phyloP scores from a whole-genome alignment of 2,888 invertebrate genomes.

The Phragmatobia fuliginosa region DNA sequence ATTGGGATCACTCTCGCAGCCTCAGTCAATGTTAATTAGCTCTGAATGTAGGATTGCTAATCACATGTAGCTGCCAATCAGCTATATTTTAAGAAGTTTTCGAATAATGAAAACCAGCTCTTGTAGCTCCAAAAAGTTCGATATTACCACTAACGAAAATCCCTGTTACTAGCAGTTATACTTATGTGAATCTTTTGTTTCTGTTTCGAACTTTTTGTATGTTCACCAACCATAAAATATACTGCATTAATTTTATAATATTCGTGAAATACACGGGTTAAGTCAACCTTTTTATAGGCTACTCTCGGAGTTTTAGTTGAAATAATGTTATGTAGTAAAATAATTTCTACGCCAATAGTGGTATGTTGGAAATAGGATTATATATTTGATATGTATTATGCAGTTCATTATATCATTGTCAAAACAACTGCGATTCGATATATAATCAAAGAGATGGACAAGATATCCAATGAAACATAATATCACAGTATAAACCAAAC shows the following conservation, averaged over 20 bases:
- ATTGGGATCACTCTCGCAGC: background rate
- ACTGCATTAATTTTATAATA: background rate
- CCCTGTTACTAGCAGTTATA: background rate
- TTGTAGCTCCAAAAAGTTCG: background rate
- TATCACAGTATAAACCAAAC: background rate
- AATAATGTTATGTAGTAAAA: background rate
- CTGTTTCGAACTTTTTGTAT: background rate
- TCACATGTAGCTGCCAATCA: background rate
- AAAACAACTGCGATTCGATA: too few relatives aligned
- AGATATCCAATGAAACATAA: background rate
- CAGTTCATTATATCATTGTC: too few relatives aligned
- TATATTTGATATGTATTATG: too few relatives aligned
- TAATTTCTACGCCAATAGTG: too few relatives aligned
- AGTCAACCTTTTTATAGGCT: background rate
- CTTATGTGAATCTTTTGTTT: background rate
- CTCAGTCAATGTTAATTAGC: background rate
- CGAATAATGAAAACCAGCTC: background rate
- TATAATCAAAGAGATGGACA: too few relatives aligned
- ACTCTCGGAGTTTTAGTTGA: background rate
- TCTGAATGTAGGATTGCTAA: background rate
- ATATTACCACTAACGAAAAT: background rate
- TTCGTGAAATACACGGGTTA: background rate
- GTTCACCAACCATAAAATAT: background rate
- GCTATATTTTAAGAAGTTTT: background rate
- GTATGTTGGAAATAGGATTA: too few relatives aligned